Evolutionary conservation across 2,888 invertebrate species (phyloP), one percentile per base, ranked within the genome.

Genomic region (Leptinotarsa haldemani): DNA sequence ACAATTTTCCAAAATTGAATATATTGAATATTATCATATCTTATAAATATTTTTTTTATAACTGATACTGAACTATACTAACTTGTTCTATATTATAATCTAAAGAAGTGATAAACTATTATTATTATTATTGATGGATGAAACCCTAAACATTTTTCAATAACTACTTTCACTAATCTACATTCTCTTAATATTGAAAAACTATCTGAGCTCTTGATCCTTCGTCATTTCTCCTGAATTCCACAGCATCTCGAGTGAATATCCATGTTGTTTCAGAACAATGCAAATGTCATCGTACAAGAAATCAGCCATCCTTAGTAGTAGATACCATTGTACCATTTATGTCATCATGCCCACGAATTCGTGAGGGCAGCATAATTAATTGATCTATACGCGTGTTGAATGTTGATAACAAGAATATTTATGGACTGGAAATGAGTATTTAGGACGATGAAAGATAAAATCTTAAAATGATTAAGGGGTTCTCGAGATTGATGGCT

Each of bases 291-390:
- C 40, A 61, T 15, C 30, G 30, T 40, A 61, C 30, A 61, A 30
- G 30, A 16, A 61, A 25, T 61, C 61, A 61, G 40, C n/a, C 40
- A 61, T 5, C 25, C 25, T n/a, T 4, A 61, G 15, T 25, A 61
- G 30, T 61, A 61, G 61, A 61, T 61, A 61, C 2, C 61, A 30
- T 40, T 40, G 61, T 61, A 30, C n/a, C 61, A 30, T 25, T 40
- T 61, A 40, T 25, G 61, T 40, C 61, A 61, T 61, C n/a, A n/a
- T 61, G 61, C n/a, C 40, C 61, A n/a, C 61, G 61, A 30, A 61
- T n/a, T 61, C 30, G 30, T 61, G 7, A 40, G 30, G 30, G 25
- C n/a, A 30, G n/a, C 61, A n/a, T 61, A 61, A 61, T 61, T 61
- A 61, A 61, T 61, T n/a, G 61, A 5, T n/a, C 7, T 40, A 30